Base-by-base conservation (phyloP, 2,113 vertebrate genomes). In the Halichoerus grypus region DNA sequence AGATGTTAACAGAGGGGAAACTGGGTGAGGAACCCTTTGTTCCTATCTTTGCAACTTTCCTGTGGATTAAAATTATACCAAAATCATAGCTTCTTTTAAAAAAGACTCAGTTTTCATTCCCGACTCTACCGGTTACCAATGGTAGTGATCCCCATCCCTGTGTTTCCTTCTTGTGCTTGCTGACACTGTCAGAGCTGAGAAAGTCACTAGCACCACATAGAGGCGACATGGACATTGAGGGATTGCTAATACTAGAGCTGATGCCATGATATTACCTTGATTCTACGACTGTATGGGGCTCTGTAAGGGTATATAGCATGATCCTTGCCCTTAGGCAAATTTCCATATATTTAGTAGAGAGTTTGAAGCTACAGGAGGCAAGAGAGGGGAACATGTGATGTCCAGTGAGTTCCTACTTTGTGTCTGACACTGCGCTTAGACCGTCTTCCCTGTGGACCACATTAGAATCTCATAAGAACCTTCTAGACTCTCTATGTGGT, bases 201-300 rank as follows among this genome's bases (percentile, higher is more conserved):
- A 13, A 16, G 26, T 0, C 39, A 24, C 55, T 4, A 33, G 24
- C 1, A 2, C 10, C 31, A 39, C 19, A 0, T 4, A 22, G 4
- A 21, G 28, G 31, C 28, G 12, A 19, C 14, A 0, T 5, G 4
- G 9, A 19, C 0, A 0, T 49, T 3, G 4, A 5, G 13, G 39
- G 2, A 0, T 5, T 24, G n/a, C 28, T 22, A 16, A n/a, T 12
- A 1, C 11, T 6, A 4, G 0, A 18, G 24, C 0, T 1, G 49
- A 28, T 1, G 33, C 11, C 51, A 4, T 28, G 53, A 1, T 12
- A 24, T 42, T n/a, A 9, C 24, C 28, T 11, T 19, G 46, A 42
- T 31, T 18, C 19, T 4, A 21, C 39, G 39, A 19, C 19, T 12
- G 18, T 3, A 7, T 14, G 12, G 39, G 28, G 46, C 16, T 87